These are phyloP conservation scores for Dorcus hopei DNA, from an alignment of 2,888 invertebrate genomes.

Conservation along the genomic window DNA sequence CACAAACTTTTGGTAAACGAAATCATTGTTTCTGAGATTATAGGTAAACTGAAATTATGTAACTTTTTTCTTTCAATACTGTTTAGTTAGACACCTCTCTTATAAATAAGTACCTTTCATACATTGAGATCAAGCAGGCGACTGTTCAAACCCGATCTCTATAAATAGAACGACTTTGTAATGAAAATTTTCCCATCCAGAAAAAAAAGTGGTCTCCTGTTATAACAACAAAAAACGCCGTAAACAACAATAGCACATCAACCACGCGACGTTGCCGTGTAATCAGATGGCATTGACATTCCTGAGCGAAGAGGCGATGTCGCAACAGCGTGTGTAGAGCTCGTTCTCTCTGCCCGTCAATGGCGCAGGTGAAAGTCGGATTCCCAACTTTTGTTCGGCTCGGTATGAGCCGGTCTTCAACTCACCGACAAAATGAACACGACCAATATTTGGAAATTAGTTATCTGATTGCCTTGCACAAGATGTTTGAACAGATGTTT, in stretches of 20 bases:
- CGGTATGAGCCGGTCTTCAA: too few relatives aligned
- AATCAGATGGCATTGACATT: constrained; percentile 16
- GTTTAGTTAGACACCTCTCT: background rate
- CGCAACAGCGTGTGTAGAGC: background rate
- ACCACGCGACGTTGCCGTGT: constrained; percentile 9
- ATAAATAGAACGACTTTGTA: background rate
- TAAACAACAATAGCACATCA: background rate
- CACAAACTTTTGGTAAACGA: too few relatives aligned
- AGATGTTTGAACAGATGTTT: too few relatives aligned
- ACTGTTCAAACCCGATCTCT: background rate
- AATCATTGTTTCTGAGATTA: too few relatives aligned
- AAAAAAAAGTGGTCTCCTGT: too few relatives aligned
- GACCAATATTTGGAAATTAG: too few relatives aligned
- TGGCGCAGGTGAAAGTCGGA: constrained; percentile 1
- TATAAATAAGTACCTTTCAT: background rate
- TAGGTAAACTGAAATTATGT: too few relatives aligned
- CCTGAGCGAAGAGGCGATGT: constrained; percentile 10
- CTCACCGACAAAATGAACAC: too few relatives aligned
- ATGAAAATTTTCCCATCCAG: background rate
- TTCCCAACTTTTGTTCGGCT: background rate
- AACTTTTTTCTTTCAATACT: background rate
- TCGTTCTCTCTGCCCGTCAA: background rate
- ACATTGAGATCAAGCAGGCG: background rate
- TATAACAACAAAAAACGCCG: background rate
- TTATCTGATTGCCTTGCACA: too few relatives aligned